Percentiles rank a stretch among this genome's conserved stretches.
Conservation (phyloP, 2,888 invertebrate genomes). For the Phyllotreta striolata region DNA sequence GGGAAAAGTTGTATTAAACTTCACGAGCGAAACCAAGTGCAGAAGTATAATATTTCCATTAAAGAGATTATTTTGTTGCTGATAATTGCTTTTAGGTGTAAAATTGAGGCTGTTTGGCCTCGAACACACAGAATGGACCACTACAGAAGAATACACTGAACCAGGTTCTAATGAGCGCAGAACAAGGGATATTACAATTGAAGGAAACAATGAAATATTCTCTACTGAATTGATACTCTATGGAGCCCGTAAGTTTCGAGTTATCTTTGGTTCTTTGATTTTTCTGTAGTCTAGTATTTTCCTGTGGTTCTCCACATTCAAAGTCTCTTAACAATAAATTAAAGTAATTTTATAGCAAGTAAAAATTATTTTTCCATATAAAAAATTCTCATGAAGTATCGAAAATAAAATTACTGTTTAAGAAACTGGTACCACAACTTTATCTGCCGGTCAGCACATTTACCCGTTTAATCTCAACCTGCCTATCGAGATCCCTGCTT, state of each 20-base stretch:
- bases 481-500: conserved; percentile 50
- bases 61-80: not conserved
- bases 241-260: conserved; percentile 47
- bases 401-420: conserved; percentile 4
- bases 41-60: conserved; percentile 42
- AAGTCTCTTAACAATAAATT: conserved; percentile 5
- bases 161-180: conserved; percentile 43
- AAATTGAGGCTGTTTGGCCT: conserved; percentile 44
- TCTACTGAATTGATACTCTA: conserved; percentile 48
- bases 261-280: conserved; percentile 4
- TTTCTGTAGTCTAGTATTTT: too few species aligned
- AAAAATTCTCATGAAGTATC: not conserved
- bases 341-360: too few species aligned
- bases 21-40: conserved; percentile 45
- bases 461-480: conserved; percentile 51
- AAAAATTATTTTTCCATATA: too few species aligned
- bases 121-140: conserved; percentile 51
- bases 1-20: conserved; percentile 47
- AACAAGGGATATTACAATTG: conserved; percentile 45
- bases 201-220: conserved; percentile 49
- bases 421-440: conserved; percentile 47
- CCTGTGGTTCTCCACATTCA: too few species aligned
- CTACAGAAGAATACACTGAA: conserved; percentile 49
- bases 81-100: conserved; percentile 30
- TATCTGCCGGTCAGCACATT: conserved; percentile 50